Percentiles rank a stretch among this genome's conserved stretches.
phyloP scores from a whole-genome alignment of 2,797 vertebrate species.

The Pseudomugil tenellus region DNA sequence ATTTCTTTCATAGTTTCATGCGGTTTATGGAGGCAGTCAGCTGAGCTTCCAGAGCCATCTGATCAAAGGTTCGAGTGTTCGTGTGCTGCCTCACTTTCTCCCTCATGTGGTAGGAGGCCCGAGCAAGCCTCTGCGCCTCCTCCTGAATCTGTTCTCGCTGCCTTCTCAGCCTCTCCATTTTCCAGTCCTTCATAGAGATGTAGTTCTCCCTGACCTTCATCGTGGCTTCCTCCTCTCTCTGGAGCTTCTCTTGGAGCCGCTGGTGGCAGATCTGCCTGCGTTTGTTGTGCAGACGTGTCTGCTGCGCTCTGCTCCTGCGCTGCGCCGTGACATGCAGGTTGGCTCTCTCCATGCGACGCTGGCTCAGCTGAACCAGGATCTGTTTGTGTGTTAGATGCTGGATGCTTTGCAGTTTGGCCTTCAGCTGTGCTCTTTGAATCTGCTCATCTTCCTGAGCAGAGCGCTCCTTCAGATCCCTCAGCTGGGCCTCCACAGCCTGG shows the following conservation, averaged over 20 bases:
- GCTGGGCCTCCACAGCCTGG: slow-evolving; percentile 48
- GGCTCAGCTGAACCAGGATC: slow-evolving; percentile 67
- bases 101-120: slow-evolving; percentile 80
- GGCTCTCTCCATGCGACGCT: slow-evolving; percentile 71
- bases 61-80: slow-evolving; percentile 68
- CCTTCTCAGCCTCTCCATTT: slow-evolving; percentile 69
- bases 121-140: slow-evolving; percentile 71
- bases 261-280: slow-evolving; percentile 69
- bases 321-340: slow-evolving; percentile 33
- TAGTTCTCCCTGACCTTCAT: slow-evolving; percentile 62
- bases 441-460: slow-evolving; percentile 69
- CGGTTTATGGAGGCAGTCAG: slow-evolving; percentile 61
- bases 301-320: slow-evolving; percentile 47
- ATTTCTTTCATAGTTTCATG: slow-evolving; percentile 60
- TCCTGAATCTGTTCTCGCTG: slow-evolving; percentile 73
- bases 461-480: slow-evolving; percentile 64
- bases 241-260: slow-evolving; percentile 70
- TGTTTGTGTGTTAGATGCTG: slow-evolving; percentile 67
- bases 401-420: slow-evolving; percentile 50
- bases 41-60: slow-evolving; percentile 77
- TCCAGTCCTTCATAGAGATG: slow-evolving; percentile 74
- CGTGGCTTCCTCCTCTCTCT: slow-evolving; percentile 75
- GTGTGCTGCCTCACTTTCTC: slow-evolving; percentile 75
- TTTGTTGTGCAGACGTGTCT: slow-evolving; percentile 48
- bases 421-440: slow-evolving; percentile 60